phyloP scores from a whole-genome alignment of 37 sponge, comb jelly and placozoan species.

The Halichondria panicea region DNA sequence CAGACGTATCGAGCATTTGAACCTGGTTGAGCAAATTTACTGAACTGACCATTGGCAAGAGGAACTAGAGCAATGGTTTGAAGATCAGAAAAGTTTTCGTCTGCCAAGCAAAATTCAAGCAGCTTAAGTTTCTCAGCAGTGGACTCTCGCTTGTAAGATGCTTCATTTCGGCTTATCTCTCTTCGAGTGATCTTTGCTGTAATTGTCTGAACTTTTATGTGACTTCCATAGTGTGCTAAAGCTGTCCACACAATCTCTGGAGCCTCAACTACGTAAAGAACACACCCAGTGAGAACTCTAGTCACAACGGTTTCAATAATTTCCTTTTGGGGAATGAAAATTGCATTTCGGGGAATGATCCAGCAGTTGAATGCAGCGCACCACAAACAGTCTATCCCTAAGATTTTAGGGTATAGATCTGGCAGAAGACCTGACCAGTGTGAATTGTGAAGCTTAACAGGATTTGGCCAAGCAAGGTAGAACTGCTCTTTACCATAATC shows the following conservation, averaged over 20 bases:
- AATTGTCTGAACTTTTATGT: background rate
- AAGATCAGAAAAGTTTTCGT: slow-evolving; percentile 11
- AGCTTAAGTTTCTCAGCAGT: slow-evolving; percentile 7
- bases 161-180: background rate
- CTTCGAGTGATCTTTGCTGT: background rate
- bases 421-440: slow-evolving; percentile 15
- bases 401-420: background rate
- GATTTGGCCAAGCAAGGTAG: slow-evolving; percentile 37
- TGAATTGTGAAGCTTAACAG: background rate
- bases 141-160: background rate
- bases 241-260: slow-evolving; percentile 14
- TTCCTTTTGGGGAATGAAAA: slow-evolving; percentile 1
- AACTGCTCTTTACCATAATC: background rate
- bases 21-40: background rate
- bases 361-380: background rate
- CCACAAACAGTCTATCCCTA: background rate
- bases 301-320: background rate
- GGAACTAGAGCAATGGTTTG: slow-evolving; percentile 26
- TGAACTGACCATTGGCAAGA: slow-evolving; percentile 17
- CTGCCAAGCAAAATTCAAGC: slow-evolving; percentile 24
- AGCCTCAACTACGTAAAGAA: slow-evolving; percentile 1
- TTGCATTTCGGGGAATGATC: background rate
- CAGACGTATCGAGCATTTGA: slow-evolving; percentile 6
- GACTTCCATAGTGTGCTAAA: background rate
- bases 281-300: slow-evolving; percentile 6